Evolutionary conservation across 1,140 invertebrate species (phyloP), one percentile per base, ranked within the genome.

Genomic region (Samia ricini): DNA sequence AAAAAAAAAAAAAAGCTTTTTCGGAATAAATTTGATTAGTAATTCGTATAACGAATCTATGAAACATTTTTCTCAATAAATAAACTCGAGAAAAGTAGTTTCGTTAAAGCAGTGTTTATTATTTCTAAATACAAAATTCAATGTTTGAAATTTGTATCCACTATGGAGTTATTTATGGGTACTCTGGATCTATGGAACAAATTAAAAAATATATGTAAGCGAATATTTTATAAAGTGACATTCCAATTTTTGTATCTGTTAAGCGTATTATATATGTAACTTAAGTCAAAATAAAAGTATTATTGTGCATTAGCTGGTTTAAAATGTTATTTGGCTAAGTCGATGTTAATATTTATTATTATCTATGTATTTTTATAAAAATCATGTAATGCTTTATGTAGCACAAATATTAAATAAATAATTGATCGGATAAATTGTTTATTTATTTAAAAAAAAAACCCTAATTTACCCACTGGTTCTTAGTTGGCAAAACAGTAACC

Each of bases 321-420:
- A 73, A 81, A 66, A n/a, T n/a, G 73, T 87, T 81, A 74, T 71
- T 72, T 81, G 74, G 81, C 81, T 83, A 89, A 85, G 81, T 83
- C 73, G 72, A 77, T 77, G 81, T 88, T 88, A 81, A 88, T 87
- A 87, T 86, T 90, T 88, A 88, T 89, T 87, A 85, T 88, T 84
- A 52, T 22, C 51, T 42, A 77, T 85, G 81, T 89, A 85, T 88
- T 88, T 88, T 51, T 22, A 42, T 42, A 42, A 42, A 15, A 12
- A 42, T 88, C 86, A 86, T 86, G 88, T 89, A 75, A 86, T 81
- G 84, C 83, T 87, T 59, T 85, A 72, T 88, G 84, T 88, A 88
- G 85, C 87, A 89, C 84, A 89, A 88, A 87, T 88, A 83, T 82
- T 85, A 79, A 89, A 88, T 89, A 89, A 88, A 89, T 89, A 83